Evolutionary conservation across 1,140 invertebrate species (phyloP).

Genomic region (Drosophila triauraria): DNA sequence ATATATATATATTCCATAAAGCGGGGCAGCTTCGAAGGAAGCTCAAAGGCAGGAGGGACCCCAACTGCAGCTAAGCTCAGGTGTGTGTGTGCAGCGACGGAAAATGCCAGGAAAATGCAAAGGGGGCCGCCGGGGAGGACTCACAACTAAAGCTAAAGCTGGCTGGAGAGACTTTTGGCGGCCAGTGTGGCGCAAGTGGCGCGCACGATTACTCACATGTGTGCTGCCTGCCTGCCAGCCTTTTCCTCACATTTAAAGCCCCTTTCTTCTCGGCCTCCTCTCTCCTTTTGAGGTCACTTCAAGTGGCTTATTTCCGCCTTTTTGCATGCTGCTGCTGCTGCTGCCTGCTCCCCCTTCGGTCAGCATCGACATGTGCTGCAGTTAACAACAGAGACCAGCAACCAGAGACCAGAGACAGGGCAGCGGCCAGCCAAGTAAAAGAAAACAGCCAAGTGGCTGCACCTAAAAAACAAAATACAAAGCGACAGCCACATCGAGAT

Average conservation of each 20-base stretch:
- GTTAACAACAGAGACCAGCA: conserved; percentile 46
- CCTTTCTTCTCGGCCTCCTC: conserved; percentile 10
- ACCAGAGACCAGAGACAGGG: conserved; percentile 5
- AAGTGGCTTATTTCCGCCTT: conserved; percentile 82
- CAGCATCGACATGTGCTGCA: conserved; percentile 60
- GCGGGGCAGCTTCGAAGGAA: conserved; percentile 23
- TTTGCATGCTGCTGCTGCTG: conserved; percentile 53
- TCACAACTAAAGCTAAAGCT: conserved; percentile 14
- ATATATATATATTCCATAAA: conserved; percentile 32
- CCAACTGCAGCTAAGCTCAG: conserved; percentile 32
- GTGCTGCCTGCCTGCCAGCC: neutral
- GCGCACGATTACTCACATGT: conserved; percentile 71
- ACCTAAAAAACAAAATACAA: conserved; percentile 3
- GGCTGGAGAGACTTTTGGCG: conserved; percentile 48
- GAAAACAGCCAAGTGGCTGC: conserved; percentile 29
- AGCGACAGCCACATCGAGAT: conserved; percentile 1
- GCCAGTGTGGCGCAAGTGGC: conserved; percentile 67
- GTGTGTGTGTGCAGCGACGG: conserved; percentile 11
- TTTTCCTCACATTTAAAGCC: neutral
- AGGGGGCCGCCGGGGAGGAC: neutral
- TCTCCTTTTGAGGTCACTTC: conserved; percentile 74
- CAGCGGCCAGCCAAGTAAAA: conserved; percentile 19
- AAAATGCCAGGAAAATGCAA: conserved; percentile 13
- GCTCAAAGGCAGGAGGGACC: conserved; percentile 15
- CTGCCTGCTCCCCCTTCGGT: conserved; percentile 24